Evolutionary conservation across 2,113 vertebrate species (phyloP).

Genomic region (Strix uralensis): DNA sequence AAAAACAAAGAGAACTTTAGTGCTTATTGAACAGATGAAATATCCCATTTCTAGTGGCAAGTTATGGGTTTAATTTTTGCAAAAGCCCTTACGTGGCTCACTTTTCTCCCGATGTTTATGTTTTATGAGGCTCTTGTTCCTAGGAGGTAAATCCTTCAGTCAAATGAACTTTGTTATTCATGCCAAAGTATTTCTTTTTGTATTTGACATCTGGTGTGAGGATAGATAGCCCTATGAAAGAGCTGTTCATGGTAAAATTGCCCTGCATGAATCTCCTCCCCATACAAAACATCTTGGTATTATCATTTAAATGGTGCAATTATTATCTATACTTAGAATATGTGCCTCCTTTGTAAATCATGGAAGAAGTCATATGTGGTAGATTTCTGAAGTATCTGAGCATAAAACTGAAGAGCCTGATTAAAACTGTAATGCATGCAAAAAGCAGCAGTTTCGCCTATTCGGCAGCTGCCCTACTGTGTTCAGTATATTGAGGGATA

Average conservation of each 20-base stretch:
- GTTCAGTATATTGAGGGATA: neutral
- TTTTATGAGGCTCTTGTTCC: constrained; percentile 58
- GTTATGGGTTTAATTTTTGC: constrained; percentile 65
- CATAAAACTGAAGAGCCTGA: constrained; percentile 9
- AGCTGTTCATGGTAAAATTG: neutral
- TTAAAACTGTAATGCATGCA: constrained; percentile 19
- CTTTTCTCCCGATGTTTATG: constrained; percentile 40
- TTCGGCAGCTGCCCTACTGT: neutral
- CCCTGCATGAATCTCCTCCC: neutral
- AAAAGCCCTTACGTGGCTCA: constrained; percentile 38
- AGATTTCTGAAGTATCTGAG: constrained; percentile 36
- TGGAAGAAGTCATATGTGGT: constrained; percentile 35
- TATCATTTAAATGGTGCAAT: constrained; percentile 64
- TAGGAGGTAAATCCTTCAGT: constrained; percentile 65
- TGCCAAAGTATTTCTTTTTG: constrained; percentile 32
- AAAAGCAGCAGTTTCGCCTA: neutral
- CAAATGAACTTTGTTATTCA: constrained; percentile 48
- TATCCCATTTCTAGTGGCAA: constrained; percentile 42
- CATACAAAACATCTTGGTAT: constrained; percentile 53
- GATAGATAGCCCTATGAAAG: neutral
- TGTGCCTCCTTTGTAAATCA: constrained; percentile 35
- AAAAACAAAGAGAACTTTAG: constrained; percentile 63
- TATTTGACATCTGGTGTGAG: constrained; percentile 58
- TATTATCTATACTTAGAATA: constrained; percentile 36
- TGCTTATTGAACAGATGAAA: constrained; percentile 67